phyloP scores from a whole-genome alignment of 2,113 vertebrate genomes.

The Tinamus guttatus region DNA sequence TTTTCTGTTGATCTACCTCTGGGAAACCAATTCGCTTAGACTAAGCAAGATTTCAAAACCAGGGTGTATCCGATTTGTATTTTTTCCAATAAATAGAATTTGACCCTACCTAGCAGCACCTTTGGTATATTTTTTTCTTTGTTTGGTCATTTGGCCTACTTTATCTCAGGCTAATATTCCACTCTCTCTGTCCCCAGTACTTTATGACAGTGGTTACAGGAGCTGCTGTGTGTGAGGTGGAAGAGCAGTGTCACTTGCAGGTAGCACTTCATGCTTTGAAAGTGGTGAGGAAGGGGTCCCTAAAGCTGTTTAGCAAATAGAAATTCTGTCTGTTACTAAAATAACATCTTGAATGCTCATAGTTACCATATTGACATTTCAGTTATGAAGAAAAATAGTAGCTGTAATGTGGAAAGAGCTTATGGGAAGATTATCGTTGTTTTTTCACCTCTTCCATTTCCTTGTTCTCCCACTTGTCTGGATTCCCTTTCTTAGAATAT shows the following conservation, averaged over 20 bases:
- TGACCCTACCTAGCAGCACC: neutral
- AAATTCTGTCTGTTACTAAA: neutral
- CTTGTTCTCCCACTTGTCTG: neutral
- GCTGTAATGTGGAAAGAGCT: fast-evolving
- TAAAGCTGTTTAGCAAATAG: neutral
- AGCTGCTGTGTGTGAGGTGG: neutral
- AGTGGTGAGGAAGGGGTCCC: neutral
- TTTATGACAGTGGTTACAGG: neutral
- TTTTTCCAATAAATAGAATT: neutral
- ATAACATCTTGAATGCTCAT: fast-evolving
- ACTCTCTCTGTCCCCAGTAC: neutral
- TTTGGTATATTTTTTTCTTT: neutral
- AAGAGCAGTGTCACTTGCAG: neutral
- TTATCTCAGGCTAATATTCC: neutral
- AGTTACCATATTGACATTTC: neutral
- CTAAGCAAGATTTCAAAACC: neutral
- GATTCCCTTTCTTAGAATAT: neutral
- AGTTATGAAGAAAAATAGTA: neutral
- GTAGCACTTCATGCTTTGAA: neutral
- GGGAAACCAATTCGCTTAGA: neutral
- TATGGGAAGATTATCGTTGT: neutral
- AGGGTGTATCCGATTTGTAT: neutral
- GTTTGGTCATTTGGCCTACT: neutral
- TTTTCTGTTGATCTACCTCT: neutral
- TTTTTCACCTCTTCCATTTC: neutral